Evolutionary conservation across 2,113 vertebrate genomes (phyloP).

Genomic region (Chaetodon auriga): DNA sequence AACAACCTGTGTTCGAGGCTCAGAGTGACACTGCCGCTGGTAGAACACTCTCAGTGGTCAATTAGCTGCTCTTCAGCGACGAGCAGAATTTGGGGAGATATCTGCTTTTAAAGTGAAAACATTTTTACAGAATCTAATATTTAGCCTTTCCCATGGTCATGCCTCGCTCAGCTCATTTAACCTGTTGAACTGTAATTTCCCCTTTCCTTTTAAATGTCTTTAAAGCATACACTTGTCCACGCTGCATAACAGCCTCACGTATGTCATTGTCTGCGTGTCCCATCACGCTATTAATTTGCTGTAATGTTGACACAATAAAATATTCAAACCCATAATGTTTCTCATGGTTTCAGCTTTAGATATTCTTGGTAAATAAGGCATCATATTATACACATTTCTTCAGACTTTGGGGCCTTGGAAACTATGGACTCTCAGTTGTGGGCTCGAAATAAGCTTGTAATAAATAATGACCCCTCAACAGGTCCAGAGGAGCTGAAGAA

Average conservation of each 20-base stretch:
- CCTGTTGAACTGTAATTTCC: not conserved
- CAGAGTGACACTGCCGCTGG: conserved; percentile 9
- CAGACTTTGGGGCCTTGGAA: not conserved
- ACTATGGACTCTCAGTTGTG: not conserved
- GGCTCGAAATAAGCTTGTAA: not conserved
- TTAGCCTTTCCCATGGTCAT: not conserved
- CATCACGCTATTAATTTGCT: not conserved
- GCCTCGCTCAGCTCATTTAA: not conserved
- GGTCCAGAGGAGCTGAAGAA: not conserved
- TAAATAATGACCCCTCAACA: not conserved
- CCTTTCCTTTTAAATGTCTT: not conserved
- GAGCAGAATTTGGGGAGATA: not conserved
- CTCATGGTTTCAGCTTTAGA: not conserved
- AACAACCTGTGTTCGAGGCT: conserved; percentile 3
- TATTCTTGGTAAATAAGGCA: not conserved
- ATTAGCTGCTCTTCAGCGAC: not conserved
- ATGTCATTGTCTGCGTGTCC: not conserved
- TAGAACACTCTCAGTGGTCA: conserved; percentile 22
- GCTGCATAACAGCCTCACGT: not conserved
- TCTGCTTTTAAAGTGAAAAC: not conserved
- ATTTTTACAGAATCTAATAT: not conserved
- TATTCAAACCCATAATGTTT: not conserved
- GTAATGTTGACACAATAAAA: not conserved
- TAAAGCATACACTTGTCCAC: not conserved
- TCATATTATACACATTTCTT: not conserved